Conservation (phyloP, 92 coral and sea anemone genomes). For the Hydrozoanthus gracilis region DNA sequence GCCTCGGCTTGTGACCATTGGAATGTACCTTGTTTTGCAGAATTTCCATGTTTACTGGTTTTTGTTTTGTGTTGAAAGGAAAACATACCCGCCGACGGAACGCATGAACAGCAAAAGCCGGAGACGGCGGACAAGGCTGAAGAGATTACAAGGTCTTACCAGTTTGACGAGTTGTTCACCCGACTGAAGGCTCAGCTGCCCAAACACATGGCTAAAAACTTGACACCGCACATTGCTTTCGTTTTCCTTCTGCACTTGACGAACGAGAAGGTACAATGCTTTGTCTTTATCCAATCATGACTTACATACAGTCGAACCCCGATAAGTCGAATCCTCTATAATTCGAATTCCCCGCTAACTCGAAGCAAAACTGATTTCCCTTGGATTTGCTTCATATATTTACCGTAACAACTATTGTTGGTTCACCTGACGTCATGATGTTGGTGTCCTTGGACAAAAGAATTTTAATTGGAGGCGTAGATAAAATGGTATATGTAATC, state of each 20-base stretch:
- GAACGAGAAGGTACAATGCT: conserved; percentile 86
- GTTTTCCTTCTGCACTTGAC: conserved; percentile 96
- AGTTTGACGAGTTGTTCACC: conserved; percentile 78
- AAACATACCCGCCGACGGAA: conserved; percentile 63
- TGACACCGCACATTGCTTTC: conserved; percentile 92
- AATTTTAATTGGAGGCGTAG: no score
- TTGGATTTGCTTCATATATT: no score
- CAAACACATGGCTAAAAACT: conserved; percentile 93
- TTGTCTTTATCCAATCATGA: no score
- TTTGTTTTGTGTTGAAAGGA: conserved; percentile 65
- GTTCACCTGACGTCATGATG: no score
- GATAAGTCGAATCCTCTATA: no score
- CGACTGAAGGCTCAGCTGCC: conserved; percentile 74
- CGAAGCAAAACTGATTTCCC: no score
- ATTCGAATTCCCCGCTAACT: no score
- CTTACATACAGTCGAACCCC: no score
- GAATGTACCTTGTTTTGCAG: not conserved
- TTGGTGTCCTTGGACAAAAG: no score
- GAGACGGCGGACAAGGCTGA: conserved; percentile 23
- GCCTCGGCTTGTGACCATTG: no score
- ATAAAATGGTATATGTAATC: no score
- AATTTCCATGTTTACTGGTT: not conserved
- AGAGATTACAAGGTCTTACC: conserved; percentile 53
- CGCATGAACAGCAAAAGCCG: conserved; percentile 32
- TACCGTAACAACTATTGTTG: no score